Base-by-base conservation (phyloP, 2,797 vertebrate genomes). In the Tadarida brasiliensis region DNA sequence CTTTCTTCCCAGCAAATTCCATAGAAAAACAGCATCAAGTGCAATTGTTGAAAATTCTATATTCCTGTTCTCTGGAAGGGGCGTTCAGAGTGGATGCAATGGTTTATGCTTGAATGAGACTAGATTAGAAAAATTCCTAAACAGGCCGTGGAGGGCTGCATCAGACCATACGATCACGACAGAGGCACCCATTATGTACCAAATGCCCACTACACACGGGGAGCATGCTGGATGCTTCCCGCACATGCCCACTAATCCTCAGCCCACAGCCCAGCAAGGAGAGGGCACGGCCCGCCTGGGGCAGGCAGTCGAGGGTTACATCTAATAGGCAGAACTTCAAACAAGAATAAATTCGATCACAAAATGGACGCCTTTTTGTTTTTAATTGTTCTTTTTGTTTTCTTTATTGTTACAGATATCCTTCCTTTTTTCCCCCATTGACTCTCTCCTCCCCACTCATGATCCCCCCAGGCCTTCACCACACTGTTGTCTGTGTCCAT, bases 191-290 rank as follows among this genome's bases (percentile, higher is more conserved):
- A 10, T 20, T 26, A 17, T 0, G 30, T 0, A 5, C 22, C 22
- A n/a, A 7, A n/a, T 11, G 28, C 2, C 17, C 35, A 11, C 26
- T 10, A 2, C 1, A 0, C 81, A 47, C 1, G 1, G 5, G 3
- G 5, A 16, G n/a, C 0, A 0, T 15, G 35, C 49, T 3, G 3
- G 0, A 17, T 17, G 39, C 47, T 11, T 44, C 15, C 3, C 1
- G 9, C 39, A 0, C 11, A 0, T n/a, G 2, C 26, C 11, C 0
- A 1, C 51, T 8, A 10, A 39, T 26, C 35, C 30, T n/a, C 76
- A 8, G 16, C 1, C 19, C 76, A 33, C 56, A 81, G 39, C 20
- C 20, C 14, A 0, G n/a, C 0, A 4, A 4, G 8, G 0, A 0
- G 4, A 3, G 10, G 68, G 20, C 19, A 26, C 1, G 0, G 56